These are phyloP conservation scores for Leptinotarsa lineolata DNA, from an alignment of 1,140 invertebrate genomes.

Conservation along the genomic window DNA sequence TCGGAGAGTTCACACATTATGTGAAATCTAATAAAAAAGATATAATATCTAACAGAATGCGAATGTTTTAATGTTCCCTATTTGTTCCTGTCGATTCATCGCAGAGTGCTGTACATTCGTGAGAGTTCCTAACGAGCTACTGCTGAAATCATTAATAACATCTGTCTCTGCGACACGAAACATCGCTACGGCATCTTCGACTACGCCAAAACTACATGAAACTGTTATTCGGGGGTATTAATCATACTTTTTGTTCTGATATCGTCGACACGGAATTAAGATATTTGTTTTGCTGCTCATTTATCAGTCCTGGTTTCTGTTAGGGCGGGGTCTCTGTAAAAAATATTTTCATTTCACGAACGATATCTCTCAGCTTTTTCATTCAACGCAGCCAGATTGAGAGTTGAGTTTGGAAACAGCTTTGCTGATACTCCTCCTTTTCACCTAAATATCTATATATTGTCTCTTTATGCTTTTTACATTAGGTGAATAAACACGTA, in stretches of 20 bases:
- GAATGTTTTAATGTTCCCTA: not conserved
- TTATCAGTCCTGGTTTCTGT: conserved; percentile 24
- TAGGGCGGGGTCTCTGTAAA: not conserved
- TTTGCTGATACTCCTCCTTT: too few relatives aligned
- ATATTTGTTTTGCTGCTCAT: conserved; percentile 39
- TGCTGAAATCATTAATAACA: conserved; percentile 38
- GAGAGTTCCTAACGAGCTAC: conserved; percentile 15
- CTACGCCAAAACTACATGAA: conserved; percentile 37
- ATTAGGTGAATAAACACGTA: too few relatives aligned
- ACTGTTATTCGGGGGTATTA: conserved; percentile 34
- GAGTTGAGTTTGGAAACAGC: too few relatives aligned
- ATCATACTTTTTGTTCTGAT: conserved; percentile 41
- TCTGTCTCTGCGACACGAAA: conserved; percentile 33
- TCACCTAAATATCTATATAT: too few relatives aligned
- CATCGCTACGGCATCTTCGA: conserved; percentile 33
- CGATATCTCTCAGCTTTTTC: too few relatives aligned
- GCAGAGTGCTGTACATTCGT: not conserved
- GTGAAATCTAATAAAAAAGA: too few relatives aligned
- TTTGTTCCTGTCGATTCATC: conserved; percentile 2
- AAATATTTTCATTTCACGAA: too few relatives aligned
- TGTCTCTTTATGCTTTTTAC: too few relatives aligned
- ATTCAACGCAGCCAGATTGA: too few relatives aligned
- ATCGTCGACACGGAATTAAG: conserved; percentile 37
- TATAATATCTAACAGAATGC: not conserved
- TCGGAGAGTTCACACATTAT: too few relatives aligned